Evolutionary conservation across 1,140 invertebrate genomes (phyloP).

Genomic region (Stegodyphus mimosarum): DNA sequence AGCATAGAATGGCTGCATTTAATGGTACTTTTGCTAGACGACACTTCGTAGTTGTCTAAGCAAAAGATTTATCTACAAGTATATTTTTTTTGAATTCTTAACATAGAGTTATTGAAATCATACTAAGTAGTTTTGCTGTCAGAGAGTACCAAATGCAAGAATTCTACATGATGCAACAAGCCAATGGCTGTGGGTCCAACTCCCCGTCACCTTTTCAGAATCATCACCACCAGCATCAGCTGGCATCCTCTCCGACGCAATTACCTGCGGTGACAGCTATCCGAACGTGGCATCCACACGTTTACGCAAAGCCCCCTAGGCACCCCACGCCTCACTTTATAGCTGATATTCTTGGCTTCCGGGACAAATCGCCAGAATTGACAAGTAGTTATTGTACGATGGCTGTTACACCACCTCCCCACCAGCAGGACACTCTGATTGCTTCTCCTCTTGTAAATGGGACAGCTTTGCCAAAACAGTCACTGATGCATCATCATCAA

Average conservation of each 20-base stretch:
- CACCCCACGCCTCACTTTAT: conserved; percentile 83
- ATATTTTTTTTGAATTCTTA: too few species aligned
- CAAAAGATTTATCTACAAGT: too few species aligned
- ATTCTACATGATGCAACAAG: conserved; percentile 56
- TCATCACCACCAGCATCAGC: conserved; percentile 19
- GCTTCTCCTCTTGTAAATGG: conserved; percentile 34
- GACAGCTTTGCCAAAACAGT: conserved; percentile 3
- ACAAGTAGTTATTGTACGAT: conserved; percentile 26
- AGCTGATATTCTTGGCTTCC: conserved; percentile 79
- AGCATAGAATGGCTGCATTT: too few species aligned
- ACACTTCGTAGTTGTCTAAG: too few species aligned
- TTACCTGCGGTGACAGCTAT: conserved; percentile 11
- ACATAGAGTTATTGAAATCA: too few species aligned
- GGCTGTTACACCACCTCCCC: conserved; percentile 27
- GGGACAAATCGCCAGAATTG: conserved; percentile 9
- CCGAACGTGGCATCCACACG: conserved; percentile 81
- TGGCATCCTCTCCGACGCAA: conserved; percentile 15
- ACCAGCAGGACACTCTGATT: conserved; percentile 15
- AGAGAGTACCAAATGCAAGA: conserved; percentile 45
- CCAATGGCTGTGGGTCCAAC: conserved; percentile 50
- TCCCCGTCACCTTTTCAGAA: conserved; percentile 43
- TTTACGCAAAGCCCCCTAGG: conserved; percentile 81
- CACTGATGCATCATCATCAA: conserved; percentile 14
- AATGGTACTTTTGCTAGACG: too few species aligned
- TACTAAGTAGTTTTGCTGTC: too few species aligned